Base-by-base conservation (phyloP, 2,797 vertebrate genomes). In the Centroberyx gerrardi region DNA sequence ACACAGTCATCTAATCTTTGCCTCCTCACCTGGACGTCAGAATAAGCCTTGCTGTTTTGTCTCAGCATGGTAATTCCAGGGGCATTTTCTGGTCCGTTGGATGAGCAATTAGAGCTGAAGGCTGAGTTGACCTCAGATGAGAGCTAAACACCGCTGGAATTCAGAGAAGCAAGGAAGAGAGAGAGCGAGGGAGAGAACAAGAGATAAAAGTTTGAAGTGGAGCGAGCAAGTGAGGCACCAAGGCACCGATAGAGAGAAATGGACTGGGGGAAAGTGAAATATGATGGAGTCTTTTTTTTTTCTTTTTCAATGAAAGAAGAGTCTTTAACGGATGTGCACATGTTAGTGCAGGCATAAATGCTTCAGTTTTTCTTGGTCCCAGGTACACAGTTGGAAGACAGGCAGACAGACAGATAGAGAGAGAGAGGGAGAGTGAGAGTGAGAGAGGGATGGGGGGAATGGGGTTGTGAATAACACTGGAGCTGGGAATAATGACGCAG, bases 41-140 rank as follows among this genome's bases (percentile, higher is more conserved):
- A 69, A 65, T 68, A 40, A 38, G 63, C 73, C 66, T 66, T 61
- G 61, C 66, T 72, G 49, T 64, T 82, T 71, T 73, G 54, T 80
- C 73, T 82, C 78, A 48, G 72, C 52, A 44, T 83, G 74, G 62
- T 72, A 54, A 72, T 88, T 83, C 76, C 36, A 59, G 55, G 8
- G 55, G 72, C 56, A 78, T 87, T 88, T 88, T 90, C 85, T 84
- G 84, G 61, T 87, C 80, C 73, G 78, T 66, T 87, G 75, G 76
- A 76, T 79, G 62, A 62, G 62, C 83, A 90, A 85, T 90, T 87
- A 76, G 75, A 87, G 82, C 61, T 78, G 60, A 87, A 72, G 84
- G 84, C 80, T 83, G 75, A 80, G 68, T 65, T 84, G 88, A 89
- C 91, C 86, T 87, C 63, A 78, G 76, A 85, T 88, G 87, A 88